A percentile compares a stretch with the other conserved stretches of the same genome.
phyloP scores from a whole-genome alignment of 2,888 invertebrate genomes.

The Agriopis leucophaearia region DNA sequence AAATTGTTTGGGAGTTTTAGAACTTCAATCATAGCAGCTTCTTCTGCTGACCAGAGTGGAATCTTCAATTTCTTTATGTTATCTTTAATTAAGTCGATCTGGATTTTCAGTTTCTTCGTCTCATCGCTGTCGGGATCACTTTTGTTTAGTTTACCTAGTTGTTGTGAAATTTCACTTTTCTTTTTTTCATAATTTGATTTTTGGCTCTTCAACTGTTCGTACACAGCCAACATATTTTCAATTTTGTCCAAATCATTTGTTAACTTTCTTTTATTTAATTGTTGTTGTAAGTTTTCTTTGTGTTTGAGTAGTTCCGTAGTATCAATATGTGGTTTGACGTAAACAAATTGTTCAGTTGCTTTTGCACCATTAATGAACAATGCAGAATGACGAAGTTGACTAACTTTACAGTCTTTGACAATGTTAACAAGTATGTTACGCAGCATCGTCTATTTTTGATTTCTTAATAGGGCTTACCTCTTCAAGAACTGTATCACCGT shows the following conservation, averaged over 20 bases:
- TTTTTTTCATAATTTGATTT: slow-evolving; percentile 83
- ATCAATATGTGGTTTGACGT: slow-evolving; percentile 90
- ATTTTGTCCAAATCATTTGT: slow-evolving; percentile 85
- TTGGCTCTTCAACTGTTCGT: slow-evolving; percentile 82
- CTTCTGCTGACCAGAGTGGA: slow-evolving; percentile 90
- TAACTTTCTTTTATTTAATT: slow-evolving; percentile 84
- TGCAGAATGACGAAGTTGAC: slow-evolving; percentile 79
- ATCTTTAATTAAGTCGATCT: slow-evolving; percentile 84
- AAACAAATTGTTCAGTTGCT: slow-evolving; percentile 89
- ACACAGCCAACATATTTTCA: slow-evolving; percentile 87
- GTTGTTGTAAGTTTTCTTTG: slow-evolving; percentile 78
- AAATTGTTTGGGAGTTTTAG: slow-evolving; percentile 90
- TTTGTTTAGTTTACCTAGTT: slow-evolving; percentile 79
- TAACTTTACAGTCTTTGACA: slow-evolving; percentile 52
- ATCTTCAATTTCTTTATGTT: slow-evolving; percentile 88
- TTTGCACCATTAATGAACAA: slow-evolving; percentile 90
- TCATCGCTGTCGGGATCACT: slow-evolving; percentile 67
- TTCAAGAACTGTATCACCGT: slow-evolving; percentile 73
- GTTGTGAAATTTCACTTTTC: slow-evolving; percentile 77
- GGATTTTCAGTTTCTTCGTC: slow-evolving; percentile 84
- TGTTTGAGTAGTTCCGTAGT: slow-evolving; percentile 85
- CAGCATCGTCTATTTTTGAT: slow-evolving; percentile 71
- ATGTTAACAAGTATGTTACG: slow-evolving; percentile 55
- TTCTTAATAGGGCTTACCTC: slow-evolving; percentile 74
- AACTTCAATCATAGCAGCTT: slow-evolving; percentile 87